Percentiles rank a stretch among this genome's conserved stretches.
Conservation (phyloP, 2,113 vertebrate species). For the Odocoileus virginianus region DNA sequence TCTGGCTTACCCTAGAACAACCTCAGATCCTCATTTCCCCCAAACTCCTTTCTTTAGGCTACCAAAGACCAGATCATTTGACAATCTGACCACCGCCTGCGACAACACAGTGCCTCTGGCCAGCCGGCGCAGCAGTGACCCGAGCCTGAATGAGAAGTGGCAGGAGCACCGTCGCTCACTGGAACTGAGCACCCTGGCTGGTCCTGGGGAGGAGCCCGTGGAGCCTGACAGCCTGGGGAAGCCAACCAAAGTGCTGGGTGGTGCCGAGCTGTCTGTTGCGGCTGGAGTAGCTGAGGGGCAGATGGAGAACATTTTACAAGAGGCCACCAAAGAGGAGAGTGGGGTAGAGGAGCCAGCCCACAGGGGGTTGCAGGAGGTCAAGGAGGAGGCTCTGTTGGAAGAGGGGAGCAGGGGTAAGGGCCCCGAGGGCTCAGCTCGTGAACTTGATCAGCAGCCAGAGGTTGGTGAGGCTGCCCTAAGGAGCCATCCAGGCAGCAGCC, state of each 20-base stretch:
- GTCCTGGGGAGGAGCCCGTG: slow-evolving; percentile 80
- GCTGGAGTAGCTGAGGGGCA: slow-evolving; percentile 91
- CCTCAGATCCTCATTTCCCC: neutral
- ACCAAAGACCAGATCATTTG: slow-evolving; percentile 96
- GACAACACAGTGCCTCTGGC: slow-evolving; percentile 86
- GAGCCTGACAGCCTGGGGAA: slow-evolving; percentile 78
- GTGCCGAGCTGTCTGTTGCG: slow-evolving; percentile 89
- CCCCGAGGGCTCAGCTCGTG: neutral
- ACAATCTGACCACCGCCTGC: slow-evolving; percentile 93
- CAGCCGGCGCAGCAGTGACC: slow-evolving; percentile 95
- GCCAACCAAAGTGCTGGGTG: slow-evolving; percentile 63
- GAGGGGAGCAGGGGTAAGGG: slow-evolving; percentile 58
- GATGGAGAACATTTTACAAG: slow-evolving; percentile 96
- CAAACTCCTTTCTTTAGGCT: slow-evolving; percentile 79
- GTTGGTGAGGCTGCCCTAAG: neutral
- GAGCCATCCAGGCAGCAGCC: slow-evolving; percentile 45
- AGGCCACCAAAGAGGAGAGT: slow-evolving; percentile 91
- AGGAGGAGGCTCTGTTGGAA: slow-evolving; percentile 51
- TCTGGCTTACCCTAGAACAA: neutral
- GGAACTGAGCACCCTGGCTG: slow-evolving; percentile 88
- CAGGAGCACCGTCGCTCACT: slow-evolving; percentile 95
- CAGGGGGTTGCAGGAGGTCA: slow-evolving; percentile 44
- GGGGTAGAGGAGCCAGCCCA: slow-evolving; percentile 77
- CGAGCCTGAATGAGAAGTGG: slow-evolving; percentile 97
- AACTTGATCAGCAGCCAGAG: slow-evolving; percentile 36